Base-by-base conservation (phyloP, 2,113 vertebrate species). In the Isichthys henryi region DNA sequence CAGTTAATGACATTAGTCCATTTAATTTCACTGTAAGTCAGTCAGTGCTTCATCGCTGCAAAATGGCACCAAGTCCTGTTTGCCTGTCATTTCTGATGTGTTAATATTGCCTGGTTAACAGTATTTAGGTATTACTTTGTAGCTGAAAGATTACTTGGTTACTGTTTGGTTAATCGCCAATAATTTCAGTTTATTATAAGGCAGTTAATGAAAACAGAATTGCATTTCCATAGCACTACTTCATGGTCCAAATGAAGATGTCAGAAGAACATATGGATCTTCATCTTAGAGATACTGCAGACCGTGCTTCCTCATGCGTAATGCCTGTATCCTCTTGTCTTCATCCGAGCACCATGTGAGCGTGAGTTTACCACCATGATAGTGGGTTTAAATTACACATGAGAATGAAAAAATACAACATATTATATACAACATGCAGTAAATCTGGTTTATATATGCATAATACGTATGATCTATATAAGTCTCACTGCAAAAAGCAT, bases 21-120 rank as follows among this genome's bases (percentile, higher is more conserved):
- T 90, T 86, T 90, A 84, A 90, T 90, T 86, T 90, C 86, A 88
- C 77, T 83, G 80, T 88, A 35, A 84, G 39, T 17, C 50, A 43
- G 7, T 58, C 7, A 53, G 88, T 52, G 62, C 87, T 85, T 90
- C 52, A 88, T 84, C 15, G 11, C 87, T 53, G 1, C 21, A 11
- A 48, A 43, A 46, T 45, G 86, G 70, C 66, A 45, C 19, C 49
- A 17, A 23, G 35, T 56, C 88, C 48, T 89, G 58, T 45, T 39
- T 53, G 13, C 48, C 70, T 90, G 85, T 82, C 48, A 39, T 87
- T 23, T 45, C 13, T 70, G 85, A 87, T 87, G 62, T 88, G 70
- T 58, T 90, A 88, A 88, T 83, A 58, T 74, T n/a, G n/a, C 27
- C 15, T n/a, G 89, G 56, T 43, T 86, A 48, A 45, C 83, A 86